Percentiles rank a stretch among this genome's conserved stretches.
Evolutionary conservation across 2,113 vertebrate genomes (phyloP).

Genomic region (Cacatua alba): DNA sequence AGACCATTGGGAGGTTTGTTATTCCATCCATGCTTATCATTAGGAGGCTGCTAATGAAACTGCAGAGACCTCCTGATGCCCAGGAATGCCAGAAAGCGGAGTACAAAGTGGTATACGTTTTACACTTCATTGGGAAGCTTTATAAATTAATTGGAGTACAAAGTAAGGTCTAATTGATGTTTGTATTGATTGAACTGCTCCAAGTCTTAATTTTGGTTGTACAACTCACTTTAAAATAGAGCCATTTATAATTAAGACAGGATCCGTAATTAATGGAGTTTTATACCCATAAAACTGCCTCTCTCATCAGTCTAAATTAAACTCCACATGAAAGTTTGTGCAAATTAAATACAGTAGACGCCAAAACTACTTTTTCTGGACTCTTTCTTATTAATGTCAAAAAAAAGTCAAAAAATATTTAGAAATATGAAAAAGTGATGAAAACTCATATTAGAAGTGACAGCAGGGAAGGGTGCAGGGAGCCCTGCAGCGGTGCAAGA

Average conservation of each 20-base stretch:
- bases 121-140: slow-evolving; percentile 46
- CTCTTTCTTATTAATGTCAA: slow-evolving; percentile 29
- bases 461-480: background rate
- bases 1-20: background rate
- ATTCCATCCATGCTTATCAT: background rate
- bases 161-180: slow-evolving; percentile 68
- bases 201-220: slow-evolving; percentile 63
- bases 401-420: background rate
- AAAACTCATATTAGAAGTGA: background rate
- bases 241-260: slow-evolving; percentile 71
- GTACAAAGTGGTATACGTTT: slow-evolving; percentile 14
- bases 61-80: slow-evolving; percentile 17
- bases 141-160: slow-evolving; percentile 58
- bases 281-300: slow-evolving; percentile 63
- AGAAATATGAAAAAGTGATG: background rate
- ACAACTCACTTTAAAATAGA: slow-evolving; percentile 65
- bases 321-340: slow-evolving; percentile 54
- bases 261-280: slow-evolving; percentile 68
- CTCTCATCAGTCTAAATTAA: slow-evolving; percentile 72
- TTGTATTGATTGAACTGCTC: slow-evolving; percentile 69
- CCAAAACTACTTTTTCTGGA: slow-evolving; percentile 26
- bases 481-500: rapidly evolving
- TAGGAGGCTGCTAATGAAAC: slow-evolving; percentile 3
- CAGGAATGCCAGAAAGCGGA: background rate
- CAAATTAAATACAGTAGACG: slow-evolving; percentile 47